Conservation (phyloP, 2,113 vertebrate species). For the Alaudala cheleensis region DNA sequence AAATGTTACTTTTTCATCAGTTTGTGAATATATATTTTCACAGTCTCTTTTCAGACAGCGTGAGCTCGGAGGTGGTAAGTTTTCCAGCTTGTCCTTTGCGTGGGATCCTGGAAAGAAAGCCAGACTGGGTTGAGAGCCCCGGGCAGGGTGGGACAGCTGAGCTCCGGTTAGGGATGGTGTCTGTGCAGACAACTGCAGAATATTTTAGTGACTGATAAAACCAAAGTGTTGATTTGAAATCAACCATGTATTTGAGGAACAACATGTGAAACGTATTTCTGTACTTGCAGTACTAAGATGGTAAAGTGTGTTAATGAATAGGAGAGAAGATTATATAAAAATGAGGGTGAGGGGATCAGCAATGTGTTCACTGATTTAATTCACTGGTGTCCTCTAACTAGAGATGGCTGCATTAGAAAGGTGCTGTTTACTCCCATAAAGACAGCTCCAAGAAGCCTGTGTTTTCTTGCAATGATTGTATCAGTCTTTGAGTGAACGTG, state of each 20-base stretch:
- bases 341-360: not conserved
- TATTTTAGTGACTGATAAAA: not conserved
- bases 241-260: not conserved
- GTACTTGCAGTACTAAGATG: not conserved
- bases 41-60: not conserved
- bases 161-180: not conserved
- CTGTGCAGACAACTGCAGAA: not conserved
- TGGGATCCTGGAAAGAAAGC: not conserved
- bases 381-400: not conserved
- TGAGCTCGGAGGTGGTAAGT: not conserved
- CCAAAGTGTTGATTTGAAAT: not conserved
- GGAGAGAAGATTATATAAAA: not conserved
- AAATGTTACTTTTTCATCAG: slow-evolving; percentile 38
- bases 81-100: not conserved
- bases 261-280: not conserved
- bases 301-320: not conserved
- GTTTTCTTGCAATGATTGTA: not conserved
- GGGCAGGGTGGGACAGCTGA: not conserved
- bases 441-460: not conserved
- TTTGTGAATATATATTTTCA: slow-evolving; percentile 14
- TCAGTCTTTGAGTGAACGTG: not conserved
- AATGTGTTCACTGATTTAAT: not conserved
- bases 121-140: not conserved
- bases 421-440: fast-evolving
- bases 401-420: not conserved